Percentiles rank a stretch among this genome's conserved stretches.
phyloP scores from a whole-genome alignment of 2,113 vertebrate genomes.

The Xerus inauris region DNA sequence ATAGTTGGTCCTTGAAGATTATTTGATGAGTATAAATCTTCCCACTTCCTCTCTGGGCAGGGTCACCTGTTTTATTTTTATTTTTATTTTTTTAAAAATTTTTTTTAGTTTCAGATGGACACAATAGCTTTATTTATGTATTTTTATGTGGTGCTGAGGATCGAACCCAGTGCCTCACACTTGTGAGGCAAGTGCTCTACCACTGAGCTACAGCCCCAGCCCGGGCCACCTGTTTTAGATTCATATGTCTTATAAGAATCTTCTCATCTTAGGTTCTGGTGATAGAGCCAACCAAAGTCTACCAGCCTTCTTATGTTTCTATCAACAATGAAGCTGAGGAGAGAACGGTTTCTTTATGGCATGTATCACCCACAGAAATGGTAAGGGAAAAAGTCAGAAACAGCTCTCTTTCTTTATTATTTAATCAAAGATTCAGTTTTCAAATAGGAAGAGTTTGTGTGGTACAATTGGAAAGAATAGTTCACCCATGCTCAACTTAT shows the following conservation, averaged over 20 bases:
- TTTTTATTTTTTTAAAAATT: too few species aligned
- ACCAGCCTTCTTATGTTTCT: constrained; percentile 96
- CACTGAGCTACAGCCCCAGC: too few species aligned
- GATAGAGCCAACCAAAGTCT: constrained; percentile 94
- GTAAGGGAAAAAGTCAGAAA: constrained; percentile 83
- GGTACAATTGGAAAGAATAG: neutral
- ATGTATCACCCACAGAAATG: constrained; percentile 93
- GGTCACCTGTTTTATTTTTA: neutral
- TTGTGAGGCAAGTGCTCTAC: too few species aligned
- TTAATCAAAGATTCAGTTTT: neutral
- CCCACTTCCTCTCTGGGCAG: neutral
- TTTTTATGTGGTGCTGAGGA: too few species aligned
- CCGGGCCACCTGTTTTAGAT: too few species aligned
- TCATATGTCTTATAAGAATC: neutral
- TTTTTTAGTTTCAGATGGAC: too few species aligned
- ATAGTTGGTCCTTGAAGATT: neutral
- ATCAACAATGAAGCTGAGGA: constrained; percentile 96
- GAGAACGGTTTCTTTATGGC: constrained; percentile 95
- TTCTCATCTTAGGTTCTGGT: constrained; percentile 92
- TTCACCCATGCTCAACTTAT: neutral
- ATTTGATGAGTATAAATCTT: neutral
- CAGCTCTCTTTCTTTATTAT: neutral
- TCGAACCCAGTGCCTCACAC: too few species aligned
- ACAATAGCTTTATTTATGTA: too few species aligned
- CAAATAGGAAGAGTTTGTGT: neutral